Evolutionary conservation across 2,797 vertebrate species (phyloP).

Genomic region (Gymnothorax javanicus): DNA sequence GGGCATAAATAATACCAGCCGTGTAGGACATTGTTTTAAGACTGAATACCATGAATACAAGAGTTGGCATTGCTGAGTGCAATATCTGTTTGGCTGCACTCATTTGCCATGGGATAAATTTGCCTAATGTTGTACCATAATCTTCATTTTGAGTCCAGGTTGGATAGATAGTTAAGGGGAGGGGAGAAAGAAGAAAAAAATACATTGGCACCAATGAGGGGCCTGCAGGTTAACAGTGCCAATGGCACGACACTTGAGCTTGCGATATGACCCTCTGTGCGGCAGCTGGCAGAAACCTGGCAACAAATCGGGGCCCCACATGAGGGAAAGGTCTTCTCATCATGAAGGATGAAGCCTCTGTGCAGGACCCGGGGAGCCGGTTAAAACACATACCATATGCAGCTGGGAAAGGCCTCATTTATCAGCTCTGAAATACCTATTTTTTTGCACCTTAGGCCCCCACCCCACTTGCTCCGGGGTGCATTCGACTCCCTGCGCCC

Average conservation of each 20-base stretch:
- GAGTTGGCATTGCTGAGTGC: not conserved
- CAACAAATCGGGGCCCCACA: slow-evolving; percentile 79
- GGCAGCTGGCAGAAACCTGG: slow-evolving; percentile 67
- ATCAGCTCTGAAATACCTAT: slow-evolving; percentile 84
- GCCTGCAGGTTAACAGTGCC: slow-evolving; percentile 34
- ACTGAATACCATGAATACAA: not conserved
- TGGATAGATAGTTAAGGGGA: slow-evolving; percentile 58
- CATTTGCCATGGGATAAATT: slow-evolving; percentile 23
- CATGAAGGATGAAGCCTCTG: slow-evolving; percentile 88
- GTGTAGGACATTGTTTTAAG: not conserved
- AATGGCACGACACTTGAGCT: not conserved
- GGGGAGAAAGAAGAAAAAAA: not conserved
- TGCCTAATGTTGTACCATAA: slow-evolving; percentile 30
- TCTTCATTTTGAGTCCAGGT: slow-evolving; percentile 25
- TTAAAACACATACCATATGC: slow-evolving; percentile 82
- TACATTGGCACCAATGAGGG: slow-evolving; percentile 33
- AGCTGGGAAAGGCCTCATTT: slow-evolving; percentile 82
- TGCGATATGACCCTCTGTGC: too few species aligned
- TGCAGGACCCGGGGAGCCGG: slow-evolving; percentile 82
- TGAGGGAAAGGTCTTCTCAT: slow-evolving; percentile 83
- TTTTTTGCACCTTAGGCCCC: slow-evolving; percentile 65
- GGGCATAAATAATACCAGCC: not conserved
- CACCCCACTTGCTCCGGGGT: slow-evolving; percentile 42
- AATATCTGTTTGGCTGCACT: slow-evolving; percentile 1
- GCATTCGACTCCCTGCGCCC: slow-evolving; percentile 54